Percentiles rank a stretch among this genome's conserved stretches.
Conservation (phyloP, 1,140 invertebrate genomes). For the Hylaeus anthracinus region DNA sequence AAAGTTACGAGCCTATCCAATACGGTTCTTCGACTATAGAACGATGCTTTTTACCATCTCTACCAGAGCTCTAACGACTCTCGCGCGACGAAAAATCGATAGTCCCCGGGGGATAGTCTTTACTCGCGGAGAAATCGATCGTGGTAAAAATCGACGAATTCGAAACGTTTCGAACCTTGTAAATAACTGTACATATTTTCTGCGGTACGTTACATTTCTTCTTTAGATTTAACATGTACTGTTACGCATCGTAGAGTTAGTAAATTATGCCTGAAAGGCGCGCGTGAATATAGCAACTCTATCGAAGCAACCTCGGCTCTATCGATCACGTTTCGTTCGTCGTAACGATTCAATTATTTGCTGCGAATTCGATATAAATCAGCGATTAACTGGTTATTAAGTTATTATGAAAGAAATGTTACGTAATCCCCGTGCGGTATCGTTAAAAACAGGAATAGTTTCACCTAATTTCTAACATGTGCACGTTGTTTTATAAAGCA, state of each 20-base stretch:
- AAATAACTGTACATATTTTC: slow-evolving; percentile 77
- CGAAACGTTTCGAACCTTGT: slow-evolving; percentile 40
- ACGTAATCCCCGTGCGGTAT: neutral
- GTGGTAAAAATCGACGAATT: neutral
- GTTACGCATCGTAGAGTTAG: slow-evolving; percentile 68
- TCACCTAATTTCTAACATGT: too few species aligned
- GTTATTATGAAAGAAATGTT: neutral
- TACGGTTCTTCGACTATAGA: too few species aligned
- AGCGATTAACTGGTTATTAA: neutral
- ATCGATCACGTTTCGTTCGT: slow-evolving; percentile 1
- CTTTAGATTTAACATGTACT: slow-evolving; percentile 52
- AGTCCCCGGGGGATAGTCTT: neutral
- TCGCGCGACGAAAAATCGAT: too few species aligned
- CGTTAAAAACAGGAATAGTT: neutral
- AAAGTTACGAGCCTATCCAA: too few species aligned
- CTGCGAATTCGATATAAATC: neutral
- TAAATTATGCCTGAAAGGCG: slow-evolving; percentile 66
- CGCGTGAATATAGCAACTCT: slow-evolving; percentile 23
- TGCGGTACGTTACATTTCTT: slow-evolving; percentile 74
- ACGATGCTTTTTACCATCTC: too few species aligned
- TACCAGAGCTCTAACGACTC: too few species aligned
- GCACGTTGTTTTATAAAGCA: too few species aligned
- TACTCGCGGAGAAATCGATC: too few species aligned
- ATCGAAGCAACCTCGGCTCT: slow-evolving; percentile 22
- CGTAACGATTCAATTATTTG: too few species aligned